phyloP scores from a whole-genome alignment of 2,888 invertebrate genomes.

The Phaonia tiefii region DNA sequence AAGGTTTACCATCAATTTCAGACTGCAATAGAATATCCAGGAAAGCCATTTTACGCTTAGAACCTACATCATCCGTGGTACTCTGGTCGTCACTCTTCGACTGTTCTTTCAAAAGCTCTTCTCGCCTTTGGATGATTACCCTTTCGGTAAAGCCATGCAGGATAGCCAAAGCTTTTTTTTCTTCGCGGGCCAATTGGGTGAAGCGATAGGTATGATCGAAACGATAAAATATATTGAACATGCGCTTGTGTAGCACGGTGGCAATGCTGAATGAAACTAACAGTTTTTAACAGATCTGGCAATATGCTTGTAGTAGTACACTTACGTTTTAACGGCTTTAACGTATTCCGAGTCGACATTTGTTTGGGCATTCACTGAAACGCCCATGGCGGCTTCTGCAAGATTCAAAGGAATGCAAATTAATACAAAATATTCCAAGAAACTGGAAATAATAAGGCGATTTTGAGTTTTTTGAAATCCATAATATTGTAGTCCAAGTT shows the following conservation, averaged over 20 bases:
- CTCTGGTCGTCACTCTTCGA: background rate
- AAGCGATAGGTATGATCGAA: conserved; percentile 80
- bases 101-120: conserved; percentile 74
- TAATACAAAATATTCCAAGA: no score
- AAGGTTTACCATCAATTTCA: conserved; percentile 81
- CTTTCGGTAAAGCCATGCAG: conserved; percentile 82
- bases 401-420: no score
- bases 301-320: no score
- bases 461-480: no score
- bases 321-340: conserved; percentile 84
- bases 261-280: conserved; percentile 74
- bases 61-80: no score
- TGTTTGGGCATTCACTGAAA: conserved; percentile 85
- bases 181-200: conserved; percentile 83
- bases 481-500: no score
- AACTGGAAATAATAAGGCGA: no score
- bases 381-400: conserved; percentile 89
- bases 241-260: conserved; percentile 78
- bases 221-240: conserved; percentile 78
- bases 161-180: conserved; percentile 80
- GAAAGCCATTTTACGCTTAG: background rate
- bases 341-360: conserved; percentile 85
- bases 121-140: conserved; percentile 81
- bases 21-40: conserved; percentile 84
- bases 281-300: background rate